Conservation (phyloP, 1,140 invertebrate genomes). For the Orius laevigatus region DNA sequence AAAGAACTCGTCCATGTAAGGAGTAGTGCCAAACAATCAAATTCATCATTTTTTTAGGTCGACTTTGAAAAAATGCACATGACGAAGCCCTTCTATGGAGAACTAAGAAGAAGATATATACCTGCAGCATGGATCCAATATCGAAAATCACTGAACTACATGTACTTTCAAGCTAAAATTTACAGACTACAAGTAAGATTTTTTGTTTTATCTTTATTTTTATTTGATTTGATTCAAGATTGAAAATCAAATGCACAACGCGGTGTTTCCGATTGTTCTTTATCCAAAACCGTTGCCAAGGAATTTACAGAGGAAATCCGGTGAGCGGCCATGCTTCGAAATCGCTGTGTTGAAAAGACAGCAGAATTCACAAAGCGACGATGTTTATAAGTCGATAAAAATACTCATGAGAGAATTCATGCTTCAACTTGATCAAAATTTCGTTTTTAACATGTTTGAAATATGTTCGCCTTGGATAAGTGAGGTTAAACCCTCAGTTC, state of each 20-base stretch:
- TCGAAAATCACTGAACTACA: conserved; percentile 48
- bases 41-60: conserved; percentile 47
- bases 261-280: conserved; percentile 61
- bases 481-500: conserved; percentile 33
- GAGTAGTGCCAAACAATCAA: too few relatives aligned
- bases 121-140: conserved; percentile 62
- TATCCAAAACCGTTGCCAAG: conserved; percentile 37
- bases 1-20: conserved; percentile 48
- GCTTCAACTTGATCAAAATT: conserved; percentile 56
- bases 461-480: conserved; percentile 36
- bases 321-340: conserved; percentile 49
- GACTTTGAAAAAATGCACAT: conserved; percentile 74
- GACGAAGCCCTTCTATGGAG: conserved; percentile 71
- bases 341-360: conserved; percentile 42
- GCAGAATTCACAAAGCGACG: conserved; percentile 35
- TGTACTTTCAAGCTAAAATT: conserved; percentile 48
- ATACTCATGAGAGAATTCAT: conserved; percentile 52
- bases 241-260: conserved; percentile 61
- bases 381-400: conserved; percentile 52
- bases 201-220: background rate
- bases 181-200: conserved; percentile 42
- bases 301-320: conserved; percentile 28
- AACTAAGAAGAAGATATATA: conserved; percentile 50
- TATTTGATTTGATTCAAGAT: conserved; percentile 37
- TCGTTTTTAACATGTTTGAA: conserved; percentile 44